Evolutionary conservation across 1,140 invertebrate species (phyloP), one percentile per base, ranked within the genome.

Genomic region (Nephotettix cincticeps): DNA sequence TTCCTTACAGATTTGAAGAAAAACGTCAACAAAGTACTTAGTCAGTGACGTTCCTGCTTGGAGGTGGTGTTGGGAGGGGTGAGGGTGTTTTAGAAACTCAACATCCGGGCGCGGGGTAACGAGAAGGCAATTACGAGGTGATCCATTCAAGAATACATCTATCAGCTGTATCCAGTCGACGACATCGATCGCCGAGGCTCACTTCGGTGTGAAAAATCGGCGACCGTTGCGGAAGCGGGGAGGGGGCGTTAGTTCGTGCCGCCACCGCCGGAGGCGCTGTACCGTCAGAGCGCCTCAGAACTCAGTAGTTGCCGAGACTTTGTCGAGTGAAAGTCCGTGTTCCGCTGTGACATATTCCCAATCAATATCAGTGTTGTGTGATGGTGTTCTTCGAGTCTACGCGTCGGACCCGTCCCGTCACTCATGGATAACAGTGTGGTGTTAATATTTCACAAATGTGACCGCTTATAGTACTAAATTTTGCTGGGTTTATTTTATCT

Each of bases 201-300:
- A 43, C 64, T 67, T 67, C 9, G 36, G 64, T 67, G 64, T 67
- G 64, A 67, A 67, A 67, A 67, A 67, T 67, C 40, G 64, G 64
- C 56, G 56, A 61, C 56, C 56, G 56, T 25, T 61, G 56, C 28
- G 4, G 64, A 25, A 43, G 64, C 17, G 64, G 23, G 63, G 63
- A 27, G 63, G 64, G 32, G 28, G 32, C 1, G 17, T 43, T 67
- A 67, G 64, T 67, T 67, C 19, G 19, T 25, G 40, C 40, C 23
- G 64, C 32, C 64, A 27, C 64, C 64, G 64, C 64, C 30, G 6
- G 64, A 27, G 40, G 40, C 64, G n/a, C 32, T 45, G 21, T 25
- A 23, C 4, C 6, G n/a, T 36, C 63, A 14, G 36, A 67, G 64
- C 32, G 40, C 64, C 23, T 25, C 32, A 28, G 11, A 19, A 67